These are phyloP conservation scores for Portunus trituberculatus DNA, from an alignment of 1,140 invertebrate species.

Conservation along the genomic window DNA sequence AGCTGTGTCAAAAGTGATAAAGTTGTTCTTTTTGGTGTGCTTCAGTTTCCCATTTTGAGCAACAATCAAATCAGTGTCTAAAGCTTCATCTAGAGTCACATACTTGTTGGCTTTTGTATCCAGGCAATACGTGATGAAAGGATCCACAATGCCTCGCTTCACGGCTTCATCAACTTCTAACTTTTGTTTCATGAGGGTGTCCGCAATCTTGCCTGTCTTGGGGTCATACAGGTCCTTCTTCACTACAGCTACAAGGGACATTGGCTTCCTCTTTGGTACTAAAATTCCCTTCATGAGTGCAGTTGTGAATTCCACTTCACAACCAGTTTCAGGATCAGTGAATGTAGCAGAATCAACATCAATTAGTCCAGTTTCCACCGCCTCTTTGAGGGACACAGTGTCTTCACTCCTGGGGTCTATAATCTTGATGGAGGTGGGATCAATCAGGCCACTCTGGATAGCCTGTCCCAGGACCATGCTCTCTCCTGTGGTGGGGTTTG, in stretches of 20 bases:
- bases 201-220: slow-evolving; percentile 86
- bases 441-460: slow-evolving; percentile 89
- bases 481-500: slow-evolving; percentile 85
- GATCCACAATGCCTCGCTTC: slow-evolving; percentile 89
- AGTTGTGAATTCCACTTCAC: slow-evolving; percentile 85
- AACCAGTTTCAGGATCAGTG: slow-evolving; percentile 85
- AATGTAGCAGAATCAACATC: slow-evolving; percentile 88
- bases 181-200: slow-evolving; percentile 86
- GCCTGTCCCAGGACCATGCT: slow-evolving; percentile 91
- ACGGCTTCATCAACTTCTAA: slow-evolving; percentile 89
- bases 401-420: slow-evolving; percentile 89
- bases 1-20: slow-evolving; percentile 87
- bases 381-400: slow-evolving; percentile 87
- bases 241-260: slow-evolving; percentile 89
- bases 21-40: slow-evolving; percentile 81
- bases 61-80: slow-evolving; percentile 80
- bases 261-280: slow-evolving; percentile 85
- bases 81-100: slow-evolving; percentile 80
- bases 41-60: slow-evolving; percentile 80
- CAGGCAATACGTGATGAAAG: slow-evolving; percentile 90
- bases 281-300: slow-evolving; percentile 88
- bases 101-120: slow-evolving; percentile 87
- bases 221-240: slow-evolving; percentile 87
- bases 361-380: slow-evolving; percentile 88
- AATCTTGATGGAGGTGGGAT: slow-evolving; percentile 89